phyloP scores from a whole-genome alignment of 2,888 invertebrate species.

The Leptopilina drosophilae region DNA sequence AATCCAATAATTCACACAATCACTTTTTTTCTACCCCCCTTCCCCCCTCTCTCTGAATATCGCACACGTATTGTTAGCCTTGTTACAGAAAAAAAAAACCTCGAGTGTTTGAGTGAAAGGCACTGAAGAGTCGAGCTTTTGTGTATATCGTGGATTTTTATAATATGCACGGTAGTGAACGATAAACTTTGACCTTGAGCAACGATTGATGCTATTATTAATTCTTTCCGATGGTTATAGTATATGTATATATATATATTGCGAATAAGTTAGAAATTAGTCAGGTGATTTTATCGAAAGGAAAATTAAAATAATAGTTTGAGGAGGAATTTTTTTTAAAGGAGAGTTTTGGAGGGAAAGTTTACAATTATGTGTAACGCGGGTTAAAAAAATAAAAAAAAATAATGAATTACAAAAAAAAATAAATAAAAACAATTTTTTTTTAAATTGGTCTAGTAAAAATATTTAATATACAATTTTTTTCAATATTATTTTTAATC shows the following conservation, averaged over 20 bases:
- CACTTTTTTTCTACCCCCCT: constrained; percentile 1
- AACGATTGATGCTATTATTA: constrained; percentile 29
- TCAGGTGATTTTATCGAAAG: constrained; percentile 2
- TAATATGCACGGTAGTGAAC: constrained; percentile 8
- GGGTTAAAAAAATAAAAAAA: too few relatives aligned
- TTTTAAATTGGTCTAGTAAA: too few relatives aligned
- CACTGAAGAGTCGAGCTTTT: background rate
- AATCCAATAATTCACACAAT: constrained; percentile 17
- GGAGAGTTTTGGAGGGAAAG: too few relatives aligned
- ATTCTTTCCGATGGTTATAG: constrained; percentile 10
- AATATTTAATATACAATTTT: too few relatives aligned
- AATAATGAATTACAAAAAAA: too few relatives aligned
- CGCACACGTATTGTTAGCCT: background rate
- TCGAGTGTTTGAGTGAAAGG: constrained; percentile 9
- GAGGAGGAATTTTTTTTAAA: too few relatives aligned
- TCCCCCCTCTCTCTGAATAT: too few relatives aligned
- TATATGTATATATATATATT: too few relatives aligned
- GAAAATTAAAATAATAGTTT: background rate
- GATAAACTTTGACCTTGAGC: constrained; percentile 13
- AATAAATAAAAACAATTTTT: too few relatives aligned
- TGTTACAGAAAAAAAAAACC: constrained; percentile 13
- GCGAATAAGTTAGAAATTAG: constrained; percentile 9
- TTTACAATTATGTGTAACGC: too few relatives aligned
- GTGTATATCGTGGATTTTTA: background rate
- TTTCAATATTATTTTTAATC: too few relatives aligned